These are phyloP conservation scores for Clytia hemisphaerica DNA, from an alignment of 30 jellyfish, hydroid and myxozoan genomes.

Conservation along the genomic window DNA sequence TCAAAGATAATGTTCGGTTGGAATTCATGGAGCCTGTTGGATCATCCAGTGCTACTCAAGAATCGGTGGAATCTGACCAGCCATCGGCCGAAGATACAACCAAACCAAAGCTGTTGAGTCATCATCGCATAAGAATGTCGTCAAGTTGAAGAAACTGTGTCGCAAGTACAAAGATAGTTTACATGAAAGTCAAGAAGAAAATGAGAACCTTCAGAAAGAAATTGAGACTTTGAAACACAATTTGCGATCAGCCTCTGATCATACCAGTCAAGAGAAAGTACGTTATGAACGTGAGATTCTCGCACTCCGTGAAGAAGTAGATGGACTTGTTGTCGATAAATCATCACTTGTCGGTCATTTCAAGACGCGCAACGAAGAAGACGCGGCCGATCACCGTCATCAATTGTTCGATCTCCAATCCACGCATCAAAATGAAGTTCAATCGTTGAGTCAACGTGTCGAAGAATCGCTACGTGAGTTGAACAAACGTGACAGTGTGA, in stretches of 20 bases:
- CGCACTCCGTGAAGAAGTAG: slow-evolving; percentile 36
- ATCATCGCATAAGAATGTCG: neutral
- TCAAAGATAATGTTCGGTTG: slow-evolving; percentile 18
- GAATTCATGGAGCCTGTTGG: slow-evolving; percentile 15
- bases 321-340: slow-evolving; percentile 26
- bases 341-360: neutral
- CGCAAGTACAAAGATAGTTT: slow-evolving; percentile 29
- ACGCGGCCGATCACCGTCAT: neutral
- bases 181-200: slow-evolving; percentile 16
- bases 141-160: slow-evolving; percentile 15
- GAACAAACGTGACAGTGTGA: neutral
- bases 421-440: neutral
- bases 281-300: slow-evolving; percentile 12
- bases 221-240: neutral
- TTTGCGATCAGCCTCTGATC: neutral
- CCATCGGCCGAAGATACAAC: neutral
- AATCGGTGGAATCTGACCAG: neutral
- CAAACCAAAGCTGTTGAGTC: neutral
- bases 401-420: neutral
- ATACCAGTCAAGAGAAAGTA: neutral
- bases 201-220: neutral
- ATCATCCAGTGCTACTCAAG: neutral
- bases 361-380: slow-evolving; percentile 4
- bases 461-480: neutral
- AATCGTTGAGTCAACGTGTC: neutral